Percentiles rank a stretch among this genome's conserved stretches.
These are phyloP conservation scores for Podotricha telesiphe DNA, from an alignment of 2,888 invertebrate genomes.

Conservation along the genomic window DNA sequence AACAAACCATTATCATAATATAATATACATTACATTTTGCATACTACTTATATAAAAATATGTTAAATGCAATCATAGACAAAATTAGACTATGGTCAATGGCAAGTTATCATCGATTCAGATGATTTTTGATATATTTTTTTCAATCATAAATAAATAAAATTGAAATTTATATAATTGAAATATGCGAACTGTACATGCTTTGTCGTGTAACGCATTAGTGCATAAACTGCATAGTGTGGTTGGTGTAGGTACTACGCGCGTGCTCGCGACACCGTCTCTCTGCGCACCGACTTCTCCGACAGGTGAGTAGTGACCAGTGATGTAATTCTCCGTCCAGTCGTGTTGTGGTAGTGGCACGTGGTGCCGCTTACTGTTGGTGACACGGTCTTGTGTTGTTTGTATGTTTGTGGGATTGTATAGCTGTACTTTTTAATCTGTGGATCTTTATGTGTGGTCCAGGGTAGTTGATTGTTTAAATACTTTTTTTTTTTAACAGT, in stretches of 20 bases:
- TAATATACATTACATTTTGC: neutral
- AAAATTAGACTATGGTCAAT: neutral
- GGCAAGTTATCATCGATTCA: too few relatives aligned
- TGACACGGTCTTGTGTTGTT: neutral
- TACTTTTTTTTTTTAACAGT: neutral
- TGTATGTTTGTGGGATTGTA: too few relatives aligned
- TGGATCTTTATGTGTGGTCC: neutral
- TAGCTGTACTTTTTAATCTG: neutral
- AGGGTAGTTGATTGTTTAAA: neutral
- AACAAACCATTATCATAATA: too few relatives aligned
- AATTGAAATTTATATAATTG: neutral
- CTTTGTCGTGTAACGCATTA: neutral
- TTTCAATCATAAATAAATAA: neutral
- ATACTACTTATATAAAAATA: neutral
- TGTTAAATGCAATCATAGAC: neutral
- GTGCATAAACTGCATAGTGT: slow-evolving; percentile 22
- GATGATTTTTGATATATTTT: too few relatives aligned
- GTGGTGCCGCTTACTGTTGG: too few relatives aligned
- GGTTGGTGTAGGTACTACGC: slow-evolving; percentile 50
- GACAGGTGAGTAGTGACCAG: slow-evolving; percentile 63
- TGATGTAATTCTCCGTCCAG: neutral
- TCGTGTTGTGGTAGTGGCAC: neutral
- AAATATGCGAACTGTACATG: neutral
- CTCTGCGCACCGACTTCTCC: slow-evolving; percentile 70
- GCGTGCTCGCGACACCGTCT: slow-evolving; percentile 62